These are phyloP conservation scores for Lysandra coridon DNA, from an alignment of 2,888 invertebrate genomes.

Conservation along the genomic window DNA sequence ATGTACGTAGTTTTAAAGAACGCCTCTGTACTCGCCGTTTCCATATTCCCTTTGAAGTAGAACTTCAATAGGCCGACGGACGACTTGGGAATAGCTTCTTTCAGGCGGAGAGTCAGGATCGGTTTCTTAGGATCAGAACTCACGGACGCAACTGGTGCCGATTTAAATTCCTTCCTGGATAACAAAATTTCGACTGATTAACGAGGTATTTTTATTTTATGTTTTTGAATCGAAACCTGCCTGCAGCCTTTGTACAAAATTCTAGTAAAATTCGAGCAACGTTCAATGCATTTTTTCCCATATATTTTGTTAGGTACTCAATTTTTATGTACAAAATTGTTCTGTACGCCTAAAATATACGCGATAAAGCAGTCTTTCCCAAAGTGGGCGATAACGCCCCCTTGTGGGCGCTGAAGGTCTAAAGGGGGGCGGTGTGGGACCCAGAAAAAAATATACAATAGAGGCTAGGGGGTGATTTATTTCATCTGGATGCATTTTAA, in stretches of 20 bases:
- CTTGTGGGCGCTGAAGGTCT: too few species aligned
- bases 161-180: conserved; percentile 51
- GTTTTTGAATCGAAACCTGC: too few species aligned
- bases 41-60: conserved; percentile 83
- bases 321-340: too few species aligned
- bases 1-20: conserved; percentile 85
- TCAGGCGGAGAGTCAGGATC: conserved; percentile 81
- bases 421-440: too few species aligned
- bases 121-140: conserved; percentile 82
- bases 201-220: too few species aligned
- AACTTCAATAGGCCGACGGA: conserved; percentile 83
- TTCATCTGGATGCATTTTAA: too few species aligned
- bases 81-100: conserved; percentile 77
- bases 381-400: too few species aligned
- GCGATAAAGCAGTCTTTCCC: too few species aligned
- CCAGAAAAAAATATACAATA: too few species aligned
- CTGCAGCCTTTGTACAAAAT: background rate
- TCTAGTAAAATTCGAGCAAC: background rate
- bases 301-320: background rate
- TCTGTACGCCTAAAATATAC: too few species aligned
- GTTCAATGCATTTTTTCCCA: background rate
- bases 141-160: conserved; percentile 59
- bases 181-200: background rate
- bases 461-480: too few species aligned
- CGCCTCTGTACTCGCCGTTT: conserved; percentile 83